Conservation (phyloP, 2,888 invertebrate genomes). For the Plutella xylostella region DNA sequence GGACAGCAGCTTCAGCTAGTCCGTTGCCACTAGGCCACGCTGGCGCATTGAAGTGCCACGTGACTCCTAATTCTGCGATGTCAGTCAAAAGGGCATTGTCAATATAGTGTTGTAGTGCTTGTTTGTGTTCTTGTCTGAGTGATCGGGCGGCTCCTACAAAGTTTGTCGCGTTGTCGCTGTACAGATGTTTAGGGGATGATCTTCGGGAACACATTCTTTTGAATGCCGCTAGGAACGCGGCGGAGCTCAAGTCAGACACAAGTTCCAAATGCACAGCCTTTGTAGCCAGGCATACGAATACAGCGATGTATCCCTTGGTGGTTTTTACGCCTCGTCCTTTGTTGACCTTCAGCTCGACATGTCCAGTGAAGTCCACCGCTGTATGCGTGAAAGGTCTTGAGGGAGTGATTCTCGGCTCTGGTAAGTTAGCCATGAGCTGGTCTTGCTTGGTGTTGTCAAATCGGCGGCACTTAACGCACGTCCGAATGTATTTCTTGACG, state of each 20-base stretch:
- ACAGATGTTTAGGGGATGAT: conserved; percentile 20
- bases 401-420: too few relatives aligned
- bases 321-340: conserved; percentile 1
- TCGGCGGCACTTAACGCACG: too few relatives aligned
- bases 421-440: too few relatives aligned
- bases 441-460: too few relatives aligned
- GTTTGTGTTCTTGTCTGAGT: conserved; percentile 6
- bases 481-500: too few relatives aligned
- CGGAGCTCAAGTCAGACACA: conserved; percentile 20
- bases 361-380: too few relatives aligned
- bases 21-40: too few relatives aligned
- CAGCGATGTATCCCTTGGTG: conserved; percentile 6
- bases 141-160: conserved; percentile 17
- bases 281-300: conserved; percentile 16
- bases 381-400: too few relatives aligned
- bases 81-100: background rate
- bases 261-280: conserved; percentile 22
- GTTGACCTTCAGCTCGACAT: conserved; percentile 8
- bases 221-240: conserved; percentile 22
- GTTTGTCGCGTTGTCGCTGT: conserved; percentile 22
- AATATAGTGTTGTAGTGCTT: conserved; percentile 5
- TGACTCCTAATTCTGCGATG: too few relatives aligned
- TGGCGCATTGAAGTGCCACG: too few relatives aligned
- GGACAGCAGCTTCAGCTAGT: too few relatives aligned
- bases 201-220: conserved; percentile 21